Conservation (phyloP, 2,797 vertebrate species). For the Aselliscus stoliczkanus region DNA sequence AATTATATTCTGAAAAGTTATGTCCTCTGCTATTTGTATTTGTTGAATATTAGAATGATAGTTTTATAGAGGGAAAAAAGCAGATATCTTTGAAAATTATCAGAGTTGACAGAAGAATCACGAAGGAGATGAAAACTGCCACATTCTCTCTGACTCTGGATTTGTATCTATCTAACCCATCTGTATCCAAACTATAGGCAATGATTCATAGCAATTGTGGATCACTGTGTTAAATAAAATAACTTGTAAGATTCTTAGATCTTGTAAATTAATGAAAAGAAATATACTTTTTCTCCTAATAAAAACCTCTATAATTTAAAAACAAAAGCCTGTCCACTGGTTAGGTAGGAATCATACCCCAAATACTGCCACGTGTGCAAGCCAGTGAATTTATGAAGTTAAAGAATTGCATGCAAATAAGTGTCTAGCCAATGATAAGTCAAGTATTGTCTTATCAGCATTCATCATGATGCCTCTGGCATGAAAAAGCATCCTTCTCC, state of each 20-base stretch:
- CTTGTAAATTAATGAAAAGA: constrained; percentile 48
- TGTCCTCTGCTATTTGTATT: constrained; percentile 46
- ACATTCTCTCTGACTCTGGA: constrained; percentile 63
- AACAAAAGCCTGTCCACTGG: constrained; percentile 8
- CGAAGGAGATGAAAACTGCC: constrained; percentile 67
- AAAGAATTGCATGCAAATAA: constrained; percentile 43
- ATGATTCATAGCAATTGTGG: constrained; percentile 39
- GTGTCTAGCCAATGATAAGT: constrained; percentile 34
- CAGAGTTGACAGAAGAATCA: constrained; percentile 68
- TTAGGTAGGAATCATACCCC: not conserved
- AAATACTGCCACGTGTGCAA: constrained; percentile 54
- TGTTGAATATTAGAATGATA: constrained; percentile 65
- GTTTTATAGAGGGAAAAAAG: constrained; percentile 11
- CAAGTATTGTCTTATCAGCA: constrained; percentile 63
- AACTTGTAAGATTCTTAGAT: constrained; percentile 62
- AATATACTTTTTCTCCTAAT: constrained; percentile 34
- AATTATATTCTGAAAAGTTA: constrained; percentile 58
- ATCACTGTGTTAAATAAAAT: constrained; percentile 44
- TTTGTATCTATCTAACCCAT: constrained; percentile 64
- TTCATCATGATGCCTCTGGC: constrained; percentile 42
- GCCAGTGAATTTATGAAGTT: constrained; percentile 19
- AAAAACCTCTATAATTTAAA: constrained; percentile 58
- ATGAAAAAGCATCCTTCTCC: constrained; percentile 54
- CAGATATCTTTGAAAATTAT: constrained; percentile 69
- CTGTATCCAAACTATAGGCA: constrained; percentile 54